Base-by-base conservation (phyloP, 1,140 invertebrate species). In the Cydia pomonella region DNA sequence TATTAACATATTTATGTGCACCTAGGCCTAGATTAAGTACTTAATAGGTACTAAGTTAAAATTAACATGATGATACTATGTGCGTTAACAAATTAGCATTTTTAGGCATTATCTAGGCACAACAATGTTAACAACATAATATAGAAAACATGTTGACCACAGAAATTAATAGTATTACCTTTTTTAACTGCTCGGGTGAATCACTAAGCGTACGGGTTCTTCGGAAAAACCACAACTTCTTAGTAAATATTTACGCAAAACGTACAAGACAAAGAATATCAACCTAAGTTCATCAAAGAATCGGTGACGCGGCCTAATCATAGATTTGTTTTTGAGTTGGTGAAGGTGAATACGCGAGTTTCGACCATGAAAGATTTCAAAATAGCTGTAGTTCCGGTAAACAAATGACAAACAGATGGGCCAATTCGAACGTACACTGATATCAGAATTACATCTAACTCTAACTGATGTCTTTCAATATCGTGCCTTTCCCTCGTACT, bases 161-260 rank as follows among this genome's bases (percentile, higher is more conserved):
- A 69, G 29, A 38, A 69, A 38, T 33, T 9, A 69, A 69, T 66
- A 2, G 3, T 33, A 33, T 25, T 3, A n/a, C 25, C 18, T 29
- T 29, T 29, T 29, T 27, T 66, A 33, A 33, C 16, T 33, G 23
- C 63, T 63, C 27, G 12, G 13, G n/a, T 66, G 63, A 66, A 29
- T 66, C 25, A 66, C 63, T 69, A 69, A 53, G 41, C 27, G 64
- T 18, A 16, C 29, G n/a, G 64, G 16, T 33, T 69, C 33, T 69
- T 38, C 3, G 64, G 64, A 41, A 69, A 69, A 69, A 69, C 64
- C 64, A 41, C 29, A 69, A n/a, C 12, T 16, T 64, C 23, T 18
- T 9, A 66, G 29, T 69, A 69, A 64, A 33, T 69, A 69, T 69
- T 69, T 33, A 69, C 27, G 27, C 27, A 18, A 69, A 69, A 41